These are phyloP conservation scores for Drosophila nasuta DNA, from an alignment of 1,140 invertebrate species.

Conservation along the genomic window DNA sequence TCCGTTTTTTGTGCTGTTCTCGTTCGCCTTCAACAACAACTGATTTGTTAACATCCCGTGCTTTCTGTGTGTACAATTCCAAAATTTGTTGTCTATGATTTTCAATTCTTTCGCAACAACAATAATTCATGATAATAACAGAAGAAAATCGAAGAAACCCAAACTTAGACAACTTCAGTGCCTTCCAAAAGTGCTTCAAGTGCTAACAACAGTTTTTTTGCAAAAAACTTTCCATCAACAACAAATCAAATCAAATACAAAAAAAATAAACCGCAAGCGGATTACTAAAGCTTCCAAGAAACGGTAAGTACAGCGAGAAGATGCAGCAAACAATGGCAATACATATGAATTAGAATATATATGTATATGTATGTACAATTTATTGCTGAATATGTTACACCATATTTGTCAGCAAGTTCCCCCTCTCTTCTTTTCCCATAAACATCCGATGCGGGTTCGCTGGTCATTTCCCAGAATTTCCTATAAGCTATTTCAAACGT, in stretches of 20 bases:
- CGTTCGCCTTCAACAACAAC: conserved; percentile 40
- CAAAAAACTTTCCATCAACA: conserved; percentile 59
- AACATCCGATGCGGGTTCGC: not conserved
- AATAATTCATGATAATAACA: conserved; percentile 20
- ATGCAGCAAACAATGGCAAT: conserved; percentile 3
- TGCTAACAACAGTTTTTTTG: conserved; percentile 25
- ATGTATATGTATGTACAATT: not conserved
- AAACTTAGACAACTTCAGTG: conserved; percentile 53
- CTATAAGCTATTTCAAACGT: not conserved
- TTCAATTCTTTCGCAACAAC: conserved; percentile 31
- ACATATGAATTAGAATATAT: conserved; percentile 5
- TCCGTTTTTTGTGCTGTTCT: conserved; percentile 42
- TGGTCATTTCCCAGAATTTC: conserved; percentile 24
- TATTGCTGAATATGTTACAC: conserved; percentile 15
- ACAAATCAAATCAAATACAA: conserved; percentile 3
- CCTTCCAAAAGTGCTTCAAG: conserved; percentile 42
- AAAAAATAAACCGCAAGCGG: conserved; percentile 29
- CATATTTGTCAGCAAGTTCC: not conserved
- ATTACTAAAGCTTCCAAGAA: conserved; percentile 50
- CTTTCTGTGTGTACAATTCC: conserved; percentile 48
- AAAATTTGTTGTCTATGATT: conserved; percentile 36
- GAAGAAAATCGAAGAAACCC: conserved; percentile 44
- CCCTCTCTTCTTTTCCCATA: not conserved
- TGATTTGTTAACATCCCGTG: conserved; percentile 32
- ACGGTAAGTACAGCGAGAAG: conserved; percentile 31